phyloP scores from a whole-genome alignment of 2,797 vertebrate genomes.

The Enteromius argenteus region DNA sequence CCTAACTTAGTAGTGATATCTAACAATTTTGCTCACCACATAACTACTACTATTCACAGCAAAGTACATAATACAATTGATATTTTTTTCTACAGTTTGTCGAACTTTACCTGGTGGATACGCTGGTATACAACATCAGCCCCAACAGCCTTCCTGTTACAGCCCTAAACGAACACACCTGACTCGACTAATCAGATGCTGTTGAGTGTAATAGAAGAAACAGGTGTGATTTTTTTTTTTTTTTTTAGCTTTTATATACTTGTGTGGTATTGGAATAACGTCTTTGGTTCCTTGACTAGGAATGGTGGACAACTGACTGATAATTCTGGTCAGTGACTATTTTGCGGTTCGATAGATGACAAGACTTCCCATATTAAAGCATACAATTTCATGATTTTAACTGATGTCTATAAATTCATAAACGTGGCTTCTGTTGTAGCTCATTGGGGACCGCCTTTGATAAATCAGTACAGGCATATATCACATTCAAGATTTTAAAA shows the following conservation, averaged over 20 bases:
- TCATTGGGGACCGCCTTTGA: neutral
- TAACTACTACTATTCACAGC: neutral
- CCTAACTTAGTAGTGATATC: neutral
- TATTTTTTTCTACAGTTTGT: neutral
- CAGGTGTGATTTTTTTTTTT: neutral
- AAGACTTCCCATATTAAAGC: neutral
- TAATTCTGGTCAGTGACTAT: neutral
- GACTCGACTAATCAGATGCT: slow-evolving; percentile 27
- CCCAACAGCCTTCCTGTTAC: neutral
- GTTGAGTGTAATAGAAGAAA: neutral
- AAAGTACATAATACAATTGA: neutral
- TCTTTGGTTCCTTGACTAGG: neutral
- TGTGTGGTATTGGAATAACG: neutral
- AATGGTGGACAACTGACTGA: neutral
- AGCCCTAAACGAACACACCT: slow-evolving; percentile 27
- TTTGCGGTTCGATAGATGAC: neutral
- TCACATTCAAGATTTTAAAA: neutral
- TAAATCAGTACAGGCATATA: neutral
- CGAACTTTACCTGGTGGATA: slow-evolving; percentile 24
- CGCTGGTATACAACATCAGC: slow-evolving; percentile 8
- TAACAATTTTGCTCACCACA: neutral
- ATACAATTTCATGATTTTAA: neutral
- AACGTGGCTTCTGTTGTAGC: neutral
- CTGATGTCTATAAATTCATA: neutral
- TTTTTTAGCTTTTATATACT: neutral